Percentiles rank a stretch among this genome's conserved stretches.
Evolutionary conservation across 2,113 vertebrate genomes (phyloP).

Genomic region (Nycticorax nycticorax): DNA sequence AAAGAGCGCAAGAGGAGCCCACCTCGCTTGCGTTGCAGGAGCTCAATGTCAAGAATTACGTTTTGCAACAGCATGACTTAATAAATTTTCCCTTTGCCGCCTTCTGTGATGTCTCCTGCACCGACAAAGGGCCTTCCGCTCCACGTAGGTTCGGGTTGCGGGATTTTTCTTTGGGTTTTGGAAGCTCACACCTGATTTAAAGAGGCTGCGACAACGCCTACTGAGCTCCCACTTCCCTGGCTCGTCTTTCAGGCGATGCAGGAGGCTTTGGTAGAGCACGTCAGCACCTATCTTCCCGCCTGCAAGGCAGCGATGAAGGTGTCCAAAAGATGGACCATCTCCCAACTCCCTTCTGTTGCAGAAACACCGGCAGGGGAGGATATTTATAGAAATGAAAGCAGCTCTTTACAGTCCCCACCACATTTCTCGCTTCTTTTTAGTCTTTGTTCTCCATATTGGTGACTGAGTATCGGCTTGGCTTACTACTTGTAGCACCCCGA

Average conservation of each 20-base stretch:
- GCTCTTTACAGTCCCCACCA: background rate
- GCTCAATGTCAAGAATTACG: background rate
- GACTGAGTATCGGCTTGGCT: background rate
- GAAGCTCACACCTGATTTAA: background rate
- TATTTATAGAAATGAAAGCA: background rate
- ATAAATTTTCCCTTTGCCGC: background rate
- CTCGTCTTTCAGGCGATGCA: rapidly evolving
- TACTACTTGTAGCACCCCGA: background rate
- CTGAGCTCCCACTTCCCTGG: rapidly evolving
- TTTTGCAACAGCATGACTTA: background rate
- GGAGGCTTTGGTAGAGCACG: background rate
- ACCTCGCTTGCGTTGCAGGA: background rate
- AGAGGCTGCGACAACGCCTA: background rate
- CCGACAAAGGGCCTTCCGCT: background rate
- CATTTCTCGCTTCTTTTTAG: background rate
- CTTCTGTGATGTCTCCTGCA: background rate
- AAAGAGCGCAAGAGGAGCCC: background rate
- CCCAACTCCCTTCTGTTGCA: background rate
- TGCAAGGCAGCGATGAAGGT: background rate
- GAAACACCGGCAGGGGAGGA: background rate
- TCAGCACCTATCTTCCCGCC: background rate
- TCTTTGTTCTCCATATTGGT: background rate
- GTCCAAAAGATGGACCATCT: background rate
- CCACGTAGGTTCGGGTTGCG: rapidly evolving
- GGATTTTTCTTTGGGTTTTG: background rate